Base-by-base conservation (phyloP, 2,113 vertebrate genomes). In the Chascanopsetta lugubris region DNA sequence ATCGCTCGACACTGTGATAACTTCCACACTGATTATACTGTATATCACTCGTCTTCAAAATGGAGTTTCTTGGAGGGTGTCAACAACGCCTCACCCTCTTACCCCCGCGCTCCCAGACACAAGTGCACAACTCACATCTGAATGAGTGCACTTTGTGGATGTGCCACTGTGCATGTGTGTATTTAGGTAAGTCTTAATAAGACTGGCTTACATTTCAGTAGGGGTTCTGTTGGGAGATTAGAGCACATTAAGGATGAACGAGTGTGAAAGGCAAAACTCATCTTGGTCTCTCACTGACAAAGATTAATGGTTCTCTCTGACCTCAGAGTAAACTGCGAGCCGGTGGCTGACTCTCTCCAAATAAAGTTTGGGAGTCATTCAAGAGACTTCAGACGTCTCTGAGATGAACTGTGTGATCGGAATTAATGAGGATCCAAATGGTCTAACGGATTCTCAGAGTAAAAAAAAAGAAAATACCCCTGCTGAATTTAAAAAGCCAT, bases 401-500 rank as follows among this genome's bases (percentile, higher is more conserved):
- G 62, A 79, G 70, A 72, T 70, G 42, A 79, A 69, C 62, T 47
- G 54, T 70, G 73, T 78, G 84, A 82, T 77, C 66, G 47, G 77
- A 87, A 85, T 87, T 69, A 84, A 86, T 77, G 63, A 88, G 72
- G 72, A 79, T 59, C 59, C 56, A 76, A 83, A 71, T 42, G 43
- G 43, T 81, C 47, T 73, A 69, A 66, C 68, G 69, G 66, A 75
- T 61, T 72, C 46, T 49, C 13, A 10, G 54, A 57, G 2, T 42
- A 1, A 62, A 45, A 72, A 45, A 78, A 55, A 57, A 59, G 45
- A 59, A 59, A 46, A 69, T 17, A 65, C 34, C 2, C 59, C 21
- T 21, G 45, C 45, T 82, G 80, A 77, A 81, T 72, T 69, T 75
- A 71, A 79, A 88, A 85, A 45, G 63, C 75, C 40, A 77, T 83